These are phyloP conservation scores for Gymnobelideus leadbeateri DNA, from an alignment of 2,113 vertebrate species.

Conservation along the genomic window DNA sequence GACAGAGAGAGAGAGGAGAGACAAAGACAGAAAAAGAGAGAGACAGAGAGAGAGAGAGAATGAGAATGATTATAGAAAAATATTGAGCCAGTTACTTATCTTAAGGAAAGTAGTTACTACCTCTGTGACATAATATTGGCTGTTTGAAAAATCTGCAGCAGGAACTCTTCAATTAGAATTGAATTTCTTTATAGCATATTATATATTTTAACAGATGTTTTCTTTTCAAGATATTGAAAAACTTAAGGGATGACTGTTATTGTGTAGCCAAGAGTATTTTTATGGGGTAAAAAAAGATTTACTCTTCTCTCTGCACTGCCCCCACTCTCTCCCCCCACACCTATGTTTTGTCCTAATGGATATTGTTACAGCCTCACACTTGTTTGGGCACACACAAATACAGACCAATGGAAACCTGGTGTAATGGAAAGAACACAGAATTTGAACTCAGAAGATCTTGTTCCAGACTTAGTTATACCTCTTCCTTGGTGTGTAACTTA, in stretches of 20 bases:
- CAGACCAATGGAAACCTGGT: not conserved
- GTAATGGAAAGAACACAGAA: not conserved
- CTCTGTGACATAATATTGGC: accelerated
- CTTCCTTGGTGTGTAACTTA: not conserved
- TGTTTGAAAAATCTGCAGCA: not conserved
- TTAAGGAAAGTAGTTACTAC: conserved; percentile 1
- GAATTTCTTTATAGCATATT: conserved; percentile 35
- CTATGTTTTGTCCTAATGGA: not conserved
- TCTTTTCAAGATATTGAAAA: conserved; percentile 44
- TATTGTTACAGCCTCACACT: not conserved
- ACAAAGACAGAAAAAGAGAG: no score
- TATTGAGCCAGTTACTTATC: not conserved
- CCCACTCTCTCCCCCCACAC: not conserved
- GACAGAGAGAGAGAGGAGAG: no score
- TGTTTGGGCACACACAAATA: not conserved
- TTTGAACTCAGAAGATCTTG: not conserved
- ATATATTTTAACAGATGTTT: conserved; percentile 44
- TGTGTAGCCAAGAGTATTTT: not conserved
- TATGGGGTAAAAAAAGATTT: conserved; percentile 21
- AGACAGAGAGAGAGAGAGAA: no score
- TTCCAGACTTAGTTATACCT: not conserved
- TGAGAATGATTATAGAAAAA: conserved; percentile 7
- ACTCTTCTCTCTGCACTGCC: not conserved
- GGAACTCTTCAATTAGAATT: conserved; percentile 5
- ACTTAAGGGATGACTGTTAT: conserved; percentile 55